Base-by-base conservation (phyloP, 2,113 vertebrate species). In the Rhadina sibilatrix region DNA sequence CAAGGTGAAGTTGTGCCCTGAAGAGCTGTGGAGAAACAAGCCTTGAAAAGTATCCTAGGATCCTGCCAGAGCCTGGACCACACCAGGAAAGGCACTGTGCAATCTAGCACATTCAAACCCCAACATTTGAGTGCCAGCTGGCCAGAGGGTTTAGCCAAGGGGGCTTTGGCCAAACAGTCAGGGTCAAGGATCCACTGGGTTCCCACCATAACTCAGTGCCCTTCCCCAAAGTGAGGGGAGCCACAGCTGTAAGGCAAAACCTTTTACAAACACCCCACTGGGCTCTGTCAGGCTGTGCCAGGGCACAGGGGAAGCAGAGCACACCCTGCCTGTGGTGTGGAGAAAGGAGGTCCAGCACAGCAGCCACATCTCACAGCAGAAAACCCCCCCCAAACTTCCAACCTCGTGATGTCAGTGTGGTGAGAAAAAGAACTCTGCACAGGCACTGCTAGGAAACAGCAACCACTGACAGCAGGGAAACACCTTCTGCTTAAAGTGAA, bases 361-460 rank as follows among this genome's bases (percentile, higher is more conserved):
- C 31, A 76, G 47, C 35, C 56, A 60, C 5, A 0, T 64, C 24
- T 28, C 46, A 61, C 42, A 61, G 65, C 33, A 38, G 65, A 83
- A 75, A 70, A 52, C 2, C 15, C 27, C 15, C 27, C 18, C 31
- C 7, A 4, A 27, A 59, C 14, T 9, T 44, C 28, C 76, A 59
- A 31, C 16, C 42, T 44, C 50, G 12, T 2, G 1, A 59, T 3
- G 0, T 17, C 76, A 60, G 10, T 1, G 0, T 3, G 13, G 25
- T 22, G 27, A 53, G n/a, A 70, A 61, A 72, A 91, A 31, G 25
- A 93, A 63, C 52, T 65, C 54, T 38, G 64, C 52, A 44, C 44
- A 40, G 31, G 16, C 44, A n/a, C 53, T 37, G 38, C 63, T 46
- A 46, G 56, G 42, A 82, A 90, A 42, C 46, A 68, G 27, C 46